phyloP scores from a whole-genome alignment of 2,888 invertebrate genomes.

The Agrochola litura region DNA sequence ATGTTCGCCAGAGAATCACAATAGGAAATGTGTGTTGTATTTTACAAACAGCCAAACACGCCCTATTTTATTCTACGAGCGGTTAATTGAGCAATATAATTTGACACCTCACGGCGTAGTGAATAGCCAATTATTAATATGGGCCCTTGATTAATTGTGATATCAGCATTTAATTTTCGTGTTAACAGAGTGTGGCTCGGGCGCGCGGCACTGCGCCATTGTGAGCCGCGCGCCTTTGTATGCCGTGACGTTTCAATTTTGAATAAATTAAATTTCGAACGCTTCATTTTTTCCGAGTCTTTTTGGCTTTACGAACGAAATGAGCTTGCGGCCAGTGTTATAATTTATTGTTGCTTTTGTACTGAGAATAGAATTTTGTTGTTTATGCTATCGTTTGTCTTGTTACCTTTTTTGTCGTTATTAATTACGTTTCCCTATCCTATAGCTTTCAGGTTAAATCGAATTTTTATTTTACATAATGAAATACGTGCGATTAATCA shows the following conservation, averaged over 20 bases:
- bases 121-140: slow-evolving; percentile 91
- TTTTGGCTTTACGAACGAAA: slow-evolving; percentile 81
- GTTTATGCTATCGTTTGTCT: slow-evolving; percentile 76
- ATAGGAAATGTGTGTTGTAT: slow-evolving; percentile 67
- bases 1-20: slow-evolving; percentile 47
- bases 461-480: slow-evolving; percentile 32
- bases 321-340: slow-evolving; percentile 86
- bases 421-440: slow-evolving; percentile 57
- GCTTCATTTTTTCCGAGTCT: slow-evolving; percentile 87
- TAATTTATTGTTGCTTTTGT: slow-evolving; percentile 87
- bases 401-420: slow-evolving; percentile 67
- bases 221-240: slow-evolving; percentile 86
- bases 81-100: slow-evolving; percentile 90
- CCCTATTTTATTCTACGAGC: slow-evolving; percentile 87
- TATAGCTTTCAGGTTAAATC: slow-evolving; percentile 27
- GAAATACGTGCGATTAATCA: slow-evolving; percentile 48
- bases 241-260: slow-evolving; percentile 90
- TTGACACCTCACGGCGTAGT: slow-evolving; percentile 89
- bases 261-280: slow-evolving; percentile 91
- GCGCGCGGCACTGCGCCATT: slow-evolving; percentile 79
- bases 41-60: slow-evolving; percentile 84
- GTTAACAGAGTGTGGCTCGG: slow-evolving; percentile 87
- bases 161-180: slow-evolving; percentile 91
- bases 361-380: slow-evolving; percentile 81
- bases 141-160: slow-evolving; percentile 90